These are phyloP conservation scores for Holothuria glaberrima DNA, from an alignment of 35 echinoderm and acorn worm species.

Conservation along the genomic window DNA sequence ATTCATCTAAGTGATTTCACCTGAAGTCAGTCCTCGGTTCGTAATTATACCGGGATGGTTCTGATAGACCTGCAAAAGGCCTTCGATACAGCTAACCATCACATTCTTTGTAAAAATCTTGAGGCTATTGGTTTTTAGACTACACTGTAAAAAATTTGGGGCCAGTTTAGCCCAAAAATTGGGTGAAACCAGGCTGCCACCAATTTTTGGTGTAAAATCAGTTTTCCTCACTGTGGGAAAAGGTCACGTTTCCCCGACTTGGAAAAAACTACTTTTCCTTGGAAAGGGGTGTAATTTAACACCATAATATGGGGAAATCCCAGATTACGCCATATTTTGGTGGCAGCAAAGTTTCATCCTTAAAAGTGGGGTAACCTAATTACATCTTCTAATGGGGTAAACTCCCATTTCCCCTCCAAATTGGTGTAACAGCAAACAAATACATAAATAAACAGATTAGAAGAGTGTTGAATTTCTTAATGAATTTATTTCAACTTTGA, in stretches of 20 bases:
- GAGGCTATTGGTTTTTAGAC: too few species aligned
- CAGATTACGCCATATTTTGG: neutral
- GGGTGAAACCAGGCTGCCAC: constrained; percentile 27
- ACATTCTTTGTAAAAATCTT: too few species aligned
- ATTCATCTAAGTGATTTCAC: too few species aligned
- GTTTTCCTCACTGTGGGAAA: neutral
- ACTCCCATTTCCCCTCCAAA: neutral
- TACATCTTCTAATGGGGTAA: neutral
- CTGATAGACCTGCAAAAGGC: too few species aligned
- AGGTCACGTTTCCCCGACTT: neutral
- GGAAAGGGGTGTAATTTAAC: neutral
- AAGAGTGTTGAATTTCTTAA: neutral
- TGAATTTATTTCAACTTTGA: neutral
- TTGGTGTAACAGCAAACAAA: neutral
- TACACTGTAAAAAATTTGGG: too few species aligned
- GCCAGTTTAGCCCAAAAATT: neutral
- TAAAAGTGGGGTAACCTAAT: constrained; percentile 2
- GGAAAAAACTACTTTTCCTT: neutral
- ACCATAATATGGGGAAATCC: neutral
- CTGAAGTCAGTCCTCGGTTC: too few species aligned
- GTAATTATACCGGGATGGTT: too few species aligned
- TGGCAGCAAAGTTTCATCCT: constrained; percentile 27
- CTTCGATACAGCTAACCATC: too few species aligned
- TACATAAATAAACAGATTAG: neutral
- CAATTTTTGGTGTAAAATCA: constrained; percentile 18